A percentile compares a stretch with the other conserved stretches of the same genome.
Evolutionary conservation across 2,888 invertebrate genomes (phyloP).

Genomic region (Miltochrista miniata): DNA sequence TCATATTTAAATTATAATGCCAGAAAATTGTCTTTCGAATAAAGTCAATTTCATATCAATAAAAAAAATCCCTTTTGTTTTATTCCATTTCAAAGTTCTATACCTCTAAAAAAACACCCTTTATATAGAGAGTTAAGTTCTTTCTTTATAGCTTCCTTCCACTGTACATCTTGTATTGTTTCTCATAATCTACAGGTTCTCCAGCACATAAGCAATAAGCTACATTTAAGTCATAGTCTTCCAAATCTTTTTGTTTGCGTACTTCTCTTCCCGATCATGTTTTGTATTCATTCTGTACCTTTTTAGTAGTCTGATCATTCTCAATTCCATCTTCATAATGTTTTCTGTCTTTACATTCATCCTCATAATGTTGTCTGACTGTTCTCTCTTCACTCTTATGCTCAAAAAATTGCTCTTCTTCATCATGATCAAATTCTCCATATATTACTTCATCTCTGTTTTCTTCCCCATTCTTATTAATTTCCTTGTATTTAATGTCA

Average conservation of each 20-base stretch:
- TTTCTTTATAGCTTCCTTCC: constrained; percentile 1
- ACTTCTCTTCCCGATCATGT: not conserved
- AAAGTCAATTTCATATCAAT: too few relatives aligned
- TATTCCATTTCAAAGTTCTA: too few relatives aligned
- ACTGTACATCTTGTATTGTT: not conserved
- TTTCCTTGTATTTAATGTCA: not conserved
- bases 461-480: not conserved
- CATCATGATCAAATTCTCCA: not conserved
- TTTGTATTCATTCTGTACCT: not conserved
- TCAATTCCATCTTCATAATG: not conserved
- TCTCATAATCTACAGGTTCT: not conserved
- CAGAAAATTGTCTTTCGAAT: too few relatives aligned
- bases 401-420: too few relatives aligned
- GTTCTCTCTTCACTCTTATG: not conserved
- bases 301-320: not conserved
- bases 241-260: not conserved
- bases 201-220: not conserved
- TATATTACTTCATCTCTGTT: not conserved
- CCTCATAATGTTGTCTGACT: not conserved
- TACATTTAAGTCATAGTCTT: not conserved
- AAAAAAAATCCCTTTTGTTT: too few relatives aligned
- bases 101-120: too few relatives aligned
- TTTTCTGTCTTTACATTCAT: too few relatives aligned
- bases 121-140: not conserved
- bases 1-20: too few relatives aligned